phyloP scores from a whole-genome alignment of 2,113 vertebrate genomes.

The Actinemys pallida region DNA sequence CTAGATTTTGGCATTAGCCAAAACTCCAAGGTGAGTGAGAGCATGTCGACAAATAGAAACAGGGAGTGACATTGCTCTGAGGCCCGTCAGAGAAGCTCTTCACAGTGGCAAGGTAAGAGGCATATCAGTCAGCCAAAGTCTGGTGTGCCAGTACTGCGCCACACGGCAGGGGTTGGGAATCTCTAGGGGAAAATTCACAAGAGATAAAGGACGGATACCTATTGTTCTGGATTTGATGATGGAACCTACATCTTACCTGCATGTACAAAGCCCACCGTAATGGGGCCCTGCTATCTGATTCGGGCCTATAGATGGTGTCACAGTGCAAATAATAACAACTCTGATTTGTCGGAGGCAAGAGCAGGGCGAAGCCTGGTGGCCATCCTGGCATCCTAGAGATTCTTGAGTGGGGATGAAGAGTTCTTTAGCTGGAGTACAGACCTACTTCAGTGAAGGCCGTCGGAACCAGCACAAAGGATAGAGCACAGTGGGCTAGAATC shows the following conservation, averaged over 20 bases:
- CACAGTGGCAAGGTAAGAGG: background rate
- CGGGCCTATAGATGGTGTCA: background rate
- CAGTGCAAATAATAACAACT: background rate
- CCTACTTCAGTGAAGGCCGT: fast-evolving
- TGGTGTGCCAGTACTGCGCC: background rate
- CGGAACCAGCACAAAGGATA: background rate
- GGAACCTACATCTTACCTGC: background rate
- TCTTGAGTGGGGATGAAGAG: background rate
- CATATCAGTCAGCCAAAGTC: background rate
- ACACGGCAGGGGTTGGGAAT: background rate
- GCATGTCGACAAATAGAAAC: background rate
- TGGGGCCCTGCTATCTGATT: background rate
- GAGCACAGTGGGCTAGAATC: background rate
- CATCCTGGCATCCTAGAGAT: background rate
- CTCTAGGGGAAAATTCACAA: background rate
- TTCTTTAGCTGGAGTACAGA: fast-evolving
- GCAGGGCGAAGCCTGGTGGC: background rate
- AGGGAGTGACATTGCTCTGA: background rate
- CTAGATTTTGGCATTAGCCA: background rate
- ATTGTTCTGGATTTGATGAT: background rate
- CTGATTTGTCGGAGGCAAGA: background rate
- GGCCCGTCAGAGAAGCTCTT: background rate
- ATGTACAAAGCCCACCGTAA: background rate
- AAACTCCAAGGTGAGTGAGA: background rate
- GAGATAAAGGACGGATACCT: background rate